Conservation (phyloP, 2,797 vertebrate species). For the Sebastes nivosus region DNA sequence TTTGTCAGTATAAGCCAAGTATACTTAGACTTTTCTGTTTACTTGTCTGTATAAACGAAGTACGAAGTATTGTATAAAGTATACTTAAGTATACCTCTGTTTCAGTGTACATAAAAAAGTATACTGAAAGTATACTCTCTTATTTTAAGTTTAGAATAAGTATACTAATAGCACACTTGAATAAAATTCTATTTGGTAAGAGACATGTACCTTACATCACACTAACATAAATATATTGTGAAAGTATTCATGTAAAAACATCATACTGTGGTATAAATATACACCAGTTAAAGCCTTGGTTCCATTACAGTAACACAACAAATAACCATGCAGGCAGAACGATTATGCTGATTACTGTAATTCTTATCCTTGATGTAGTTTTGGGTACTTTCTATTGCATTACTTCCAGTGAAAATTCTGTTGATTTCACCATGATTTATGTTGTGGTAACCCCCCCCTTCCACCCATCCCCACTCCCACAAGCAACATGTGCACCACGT, state of each 20-base stretch:
- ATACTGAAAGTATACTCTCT: too few relatives aligned
- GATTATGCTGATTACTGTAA: rapidly evolving
- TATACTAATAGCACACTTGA: too few relatives aligned
- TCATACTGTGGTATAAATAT: neutral
- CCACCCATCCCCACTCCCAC: too few relatives aligned
- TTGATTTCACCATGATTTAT: neutral
- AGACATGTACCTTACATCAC: neutral
- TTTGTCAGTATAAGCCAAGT: too few relatives aligned
- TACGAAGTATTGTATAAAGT: too few relatives aligned
- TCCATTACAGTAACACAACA: neutral
- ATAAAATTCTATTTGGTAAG: too few relatives aligned
- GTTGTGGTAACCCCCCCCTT: neutral
- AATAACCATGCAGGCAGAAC: neutral
- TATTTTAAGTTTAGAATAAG: too few relatives aligned
- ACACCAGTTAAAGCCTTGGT: neutral
- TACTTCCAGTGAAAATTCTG: neutral
- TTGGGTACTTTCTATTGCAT: neutral
- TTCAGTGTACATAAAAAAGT: too few relatives aligned
- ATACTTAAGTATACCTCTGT: too few relatives aligned
- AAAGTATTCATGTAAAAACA: neutral
- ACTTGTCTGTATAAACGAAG: too few relatives aligned
- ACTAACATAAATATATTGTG: neutral
- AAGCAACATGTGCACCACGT: neutral
- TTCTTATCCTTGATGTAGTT: neutral
- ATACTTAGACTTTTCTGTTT: too few relatives aligned